Base-by-base conservation (phyloP, 2,113 vertebrate genomes). In the Takifugu flavidus region DNA sequence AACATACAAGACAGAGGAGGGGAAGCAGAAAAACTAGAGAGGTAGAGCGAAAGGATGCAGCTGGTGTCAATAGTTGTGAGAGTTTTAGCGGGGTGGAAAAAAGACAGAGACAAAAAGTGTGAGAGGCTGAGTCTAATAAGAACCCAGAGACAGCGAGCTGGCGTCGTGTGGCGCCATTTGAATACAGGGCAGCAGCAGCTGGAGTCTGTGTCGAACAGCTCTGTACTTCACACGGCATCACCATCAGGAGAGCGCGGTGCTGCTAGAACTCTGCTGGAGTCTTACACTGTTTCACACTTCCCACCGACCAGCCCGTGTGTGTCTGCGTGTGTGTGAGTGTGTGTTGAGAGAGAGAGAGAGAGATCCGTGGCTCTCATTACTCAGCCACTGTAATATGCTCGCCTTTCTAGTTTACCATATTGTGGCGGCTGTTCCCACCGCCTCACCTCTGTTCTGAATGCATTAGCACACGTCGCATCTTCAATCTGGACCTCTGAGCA, bases 371-470 rank as follows among this genome's bases (percentile, higher is more conserved):
- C 75, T 83, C 82, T 86, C 86, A 85, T 88, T 88, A 85, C 78
- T 82, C 76, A 82, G 72, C 65, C 75, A 66, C 65, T 74, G 65
- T 83, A 83, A 83, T 82, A 70, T 60, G 52, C 63, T 80, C 45
- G 50, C 72, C 78, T 79, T 77, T 71, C 74, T 50, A 65, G 72
- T 70, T 75, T 53, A 59, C 78, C 59, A 20, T 71, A 76, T 70
- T 68, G 78, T 64, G 52, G 69, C 72, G 72, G 76, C 73, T 70
- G 79, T 83, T 79, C 78, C 72, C 77, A 80, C 80, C 31, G 77
- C 72, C 79, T 86, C 82, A 83, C 82, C 80, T 78, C 77, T 80
- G 80, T 77, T 86, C 80, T 83, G 86, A 85, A 86, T 85, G 79
- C 81, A 86, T 86, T 81, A 86, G 80, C 84, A 83, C 82, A 82